Evolutionary conservation across 2,113 vertebrate species (phyloP), one percentile per base, ranked within the genome.

Genomic region (Cyanistes caeruleus): DNA sequence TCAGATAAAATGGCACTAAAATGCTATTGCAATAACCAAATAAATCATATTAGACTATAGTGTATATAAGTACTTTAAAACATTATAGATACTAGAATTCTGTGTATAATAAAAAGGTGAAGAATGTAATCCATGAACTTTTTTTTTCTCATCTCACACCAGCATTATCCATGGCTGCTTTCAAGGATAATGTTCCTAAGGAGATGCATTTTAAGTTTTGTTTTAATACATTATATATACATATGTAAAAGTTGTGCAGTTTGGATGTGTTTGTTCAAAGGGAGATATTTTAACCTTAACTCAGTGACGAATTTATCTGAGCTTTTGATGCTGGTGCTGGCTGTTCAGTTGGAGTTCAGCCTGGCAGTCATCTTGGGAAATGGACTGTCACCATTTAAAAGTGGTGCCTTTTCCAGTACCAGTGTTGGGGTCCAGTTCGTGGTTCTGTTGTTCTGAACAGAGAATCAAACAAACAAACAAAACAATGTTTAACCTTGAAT

Each of bases 1-100:
- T 87, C 93, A 97, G 97, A 98, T 98, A 98, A 98, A 97, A 98
- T 96, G 91, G 93, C 95, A 96, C 96, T 98, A 97, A 98, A 97
- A 98, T 97, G 98, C 97, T 98, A 97, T 97, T 97, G 97, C 89
- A 97, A 98, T 97, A 95, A 93, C 94, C 87, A 94, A 96, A 98
- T 98, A 95, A 98, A 98, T 98, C 96, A 97, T 96, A 96, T 96
- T 90, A 85, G 95, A 95, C 95, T 75, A 90, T 86, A 93, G 96
- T 96, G 95, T 97, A 95, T 92, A 91, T 91, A 97, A 97, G 93
- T 97, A 97, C 96, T 98, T 98, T 97, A 97, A 97, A 97, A 97
- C 97, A 97, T 97, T 97, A 97, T 95, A 96, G 94, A 94, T 94
- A 96, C 95, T 95, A 96, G 82, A 96, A 94, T 91, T 97, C 84